phyloP scores from a whole-genome alignment of 1,140 invertebrate species.

The Monochamus saltuarius region DNA sequence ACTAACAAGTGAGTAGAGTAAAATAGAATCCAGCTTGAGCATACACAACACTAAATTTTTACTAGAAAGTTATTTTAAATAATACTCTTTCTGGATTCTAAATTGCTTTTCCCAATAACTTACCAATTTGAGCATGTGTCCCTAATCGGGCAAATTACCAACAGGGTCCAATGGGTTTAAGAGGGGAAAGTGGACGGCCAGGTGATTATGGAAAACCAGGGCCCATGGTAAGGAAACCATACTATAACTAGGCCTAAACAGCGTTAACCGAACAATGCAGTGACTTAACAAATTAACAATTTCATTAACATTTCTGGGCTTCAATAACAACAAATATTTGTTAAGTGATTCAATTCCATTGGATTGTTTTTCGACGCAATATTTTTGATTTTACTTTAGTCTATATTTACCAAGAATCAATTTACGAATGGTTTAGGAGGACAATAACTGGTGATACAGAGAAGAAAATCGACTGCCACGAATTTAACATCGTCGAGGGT shows the following conservation, averaged over 20 bases:
- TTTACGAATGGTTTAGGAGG: conserved; percentile 38
- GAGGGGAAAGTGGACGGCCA: conserved; percentile 74
- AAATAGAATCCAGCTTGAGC: no score
- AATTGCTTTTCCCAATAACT: background rate
- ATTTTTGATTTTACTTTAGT: no score
- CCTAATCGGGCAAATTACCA: background rate
- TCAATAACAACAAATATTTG: conserved; percentile 26
- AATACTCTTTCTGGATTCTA: background rate
- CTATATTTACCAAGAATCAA: conserved; percentile 18
- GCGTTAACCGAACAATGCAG: conserved; percentile 47
- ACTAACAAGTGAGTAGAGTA: no score
- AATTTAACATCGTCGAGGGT: background rate
- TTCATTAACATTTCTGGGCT: conserved; percentile 22
- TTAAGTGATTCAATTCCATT: conserved; percentile 41
- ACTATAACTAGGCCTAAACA: conserved; percentile 44
- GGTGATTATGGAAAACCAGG: conserved; percentile 76
- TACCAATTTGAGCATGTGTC: background rate
- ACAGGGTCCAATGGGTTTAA: conserved; percentile 85
- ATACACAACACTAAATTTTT: no score
- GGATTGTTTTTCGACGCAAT: conserved; percentile 33
- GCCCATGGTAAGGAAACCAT: conserved; percentile 68
- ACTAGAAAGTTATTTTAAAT: no score
- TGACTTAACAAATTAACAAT: conserved; percentile 47
- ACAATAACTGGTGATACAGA: conserved; percentile 42
- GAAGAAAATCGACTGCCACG: conserved; percentile 28